Evolutionary conservation across 2,888 invertebrate genomes (phyloP).

Genomic region (Polymixis lichenea): DNA sequence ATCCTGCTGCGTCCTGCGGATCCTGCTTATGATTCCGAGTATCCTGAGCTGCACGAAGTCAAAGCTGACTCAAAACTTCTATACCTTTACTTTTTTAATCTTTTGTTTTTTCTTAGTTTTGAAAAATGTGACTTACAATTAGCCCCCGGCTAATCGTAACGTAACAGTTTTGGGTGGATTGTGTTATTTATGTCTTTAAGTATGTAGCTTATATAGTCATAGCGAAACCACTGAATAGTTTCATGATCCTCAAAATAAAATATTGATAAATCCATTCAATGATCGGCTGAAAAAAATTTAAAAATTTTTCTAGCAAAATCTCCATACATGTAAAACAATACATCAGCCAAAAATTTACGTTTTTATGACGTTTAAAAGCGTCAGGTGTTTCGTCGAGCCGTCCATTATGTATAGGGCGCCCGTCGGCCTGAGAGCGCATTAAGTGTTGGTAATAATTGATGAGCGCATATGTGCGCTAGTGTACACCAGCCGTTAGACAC

Average conservation of each 20-base stretch:
- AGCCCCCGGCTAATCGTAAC: too few species aligned
- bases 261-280: background rate
- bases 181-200: too few species aligned
- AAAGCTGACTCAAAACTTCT: too few species aligned
- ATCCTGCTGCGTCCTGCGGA: too few species aligned
- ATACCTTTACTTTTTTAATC: too few species aligned
- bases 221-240: background rate
- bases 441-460: constrained; percentile 80
- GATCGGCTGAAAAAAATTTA: background rate
- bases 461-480: constrained; percentile 65
- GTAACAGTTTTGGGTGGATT: too few species aligned
- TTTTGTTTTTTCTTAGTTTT: too few species aligned
- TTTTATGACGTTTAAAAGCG: constrained; percentile 68
- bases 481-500: constrained; percentile 57
- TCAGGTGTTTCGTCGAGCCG: constrained; percentile 74
- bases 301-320: background rate
- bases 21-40: too few species aligned
- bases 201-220: background rate
- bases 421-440: constrained; percentile 73
- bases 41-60: too few species aligned
- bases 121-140: too few species aligned
- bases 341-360: constrained; percentile 42
- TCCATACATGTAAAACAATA: constrained; percentile 35
- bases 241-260: background rate
- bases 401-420: constrained; percentile 75